Conservation (phyloP, 2,888 invertebrate species). For the Hemicrepidius hirtus region DNA sequence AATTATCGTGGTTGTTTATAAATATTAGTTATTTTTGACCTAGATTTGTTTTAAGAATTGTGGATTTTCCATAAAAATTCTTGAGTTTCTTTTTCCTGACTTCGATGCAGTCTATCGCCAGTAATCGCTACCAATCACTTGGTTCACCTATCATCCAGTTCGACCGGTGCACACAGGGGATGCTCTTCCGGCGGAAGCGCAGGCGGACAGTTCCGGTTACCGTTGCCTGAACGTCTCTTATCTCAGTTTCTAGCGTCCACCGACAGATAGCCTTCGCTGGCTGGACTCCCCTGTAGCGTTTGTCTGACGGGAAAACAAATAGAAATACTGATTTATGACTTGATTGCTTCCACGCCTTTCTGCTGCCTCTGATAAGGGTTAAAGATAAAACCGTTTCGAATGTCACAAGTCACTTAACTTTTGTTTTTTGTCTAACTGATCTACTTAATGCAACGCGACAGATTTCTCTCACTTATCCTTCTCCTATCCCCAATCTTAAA, state of each 20-base stretch:
- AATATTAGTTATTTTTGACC: slow-evolving; percentile 24
- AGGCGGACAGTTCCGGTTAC: slow-evolving; percentile 65
- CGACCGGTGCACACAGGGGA: slow-evolving; percentile 53
- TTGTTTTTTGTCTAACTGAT: slow-evolving; percentile 40
- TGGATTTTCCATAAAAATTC: not conserved
- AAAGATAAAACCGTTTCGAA: slow-evolving; percentile 59
- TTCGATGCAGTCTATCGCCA: slow-evolving; percentile 46
- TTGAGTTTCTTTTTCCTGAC: slow-evolving; percentile 25
- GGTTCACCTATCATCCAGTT: slow-evolving; percentile 56
- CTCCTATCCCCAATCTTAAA: too few relatives aligned
- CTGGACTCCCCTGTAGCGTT: slow-evolving; percentile 55
- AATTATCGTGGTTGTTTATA: slow-evolving; percentile 17
- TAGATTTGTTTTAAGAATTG: slow-evolving; percentile 26
- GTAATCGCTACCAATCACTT: slow-evolving; percentile 60
- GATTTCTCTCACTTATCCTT: too few relatives aligned
- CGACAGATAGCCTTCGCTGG: slow-evolving; percentile 64
- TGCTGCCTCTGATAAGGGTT: slow-evolving; percentile 60
- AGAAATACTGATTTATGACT: slow-evolving; percentile 64
- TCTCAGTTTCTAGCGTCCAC: slow-evolving; percentile 62
- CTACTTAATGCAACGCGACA: slow-evolving; percentile 33
- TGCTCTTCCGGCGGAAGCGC: slow-evolving; percentile 62
- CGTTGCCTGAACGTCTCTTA: slow-evolving; percentile 62
- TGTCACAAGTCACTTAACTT: slow-evolving; percentile 55
- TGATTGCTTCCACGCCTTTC: slow-evolving; percentile 62
- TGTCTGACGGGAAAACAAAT: slow-evolving; percentile 59